Percentiles rank a stretch among this genome's conserved stretches.
Evolutionary conservation across 2,888 invertebrate genomes (phyloP).

Genomic region (Dynastes maya): DNA sequence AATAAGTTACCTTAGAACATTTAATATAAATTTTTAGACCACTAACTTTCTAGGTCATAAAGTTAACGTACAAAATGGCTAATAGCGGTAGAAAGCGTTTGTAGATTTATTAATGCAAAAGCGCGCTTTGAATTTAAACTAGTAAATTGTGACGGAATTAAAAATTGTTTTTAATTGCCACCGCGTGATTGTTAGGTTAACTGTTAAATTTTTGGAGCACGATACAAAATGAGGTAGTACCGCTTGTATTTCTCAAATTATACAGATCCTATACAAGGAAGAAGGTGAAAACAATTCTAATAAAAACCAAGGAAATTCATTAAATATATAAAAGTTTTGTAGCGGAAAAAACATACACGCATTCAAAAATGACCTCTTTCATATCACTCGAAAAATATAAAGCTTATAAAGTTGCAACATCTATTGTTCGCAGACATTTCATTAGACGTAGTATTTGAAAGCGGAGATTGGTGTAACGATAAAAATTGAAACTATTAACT

Average conservation of each 20-base stretch:
- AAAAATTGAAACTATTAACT: no score
- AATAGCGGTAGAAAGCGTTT: conserved; percentile 32
- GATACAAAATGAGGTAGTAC: background rate
- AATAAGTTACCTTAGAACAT: conserved; percentile 25
- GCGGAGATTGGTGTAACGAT: no score
- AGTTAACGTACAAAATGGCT: conserved; percentile 16
- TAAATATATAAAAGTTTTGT: conserved; percentile 27
- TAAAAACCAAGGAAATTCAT: background rate
- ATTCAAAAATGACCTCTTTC: background rate
- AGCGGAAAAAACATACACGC: conserved; percentile 3
- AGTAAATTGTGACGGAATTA: conserved; percentile 10
- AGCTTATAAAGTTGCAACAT: no score
- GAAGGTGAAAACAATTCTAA: background rate
- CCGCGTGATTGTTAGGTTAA: conserved; percentile 18
- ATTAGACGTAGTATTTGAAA: no score
- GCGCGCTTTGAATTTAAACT: background rate
- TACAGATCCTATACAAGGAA: background rate
- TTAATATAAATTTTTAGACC: conserved; percentile 26
- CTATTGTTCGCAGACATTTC: no score
- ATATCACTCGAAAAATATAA: no score
- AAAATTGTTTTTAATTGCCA: conserved; percentile 33
- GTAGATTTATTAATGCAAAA: conserved; percentile 25
- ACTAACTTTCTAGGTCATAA: conserved; percentile 36
- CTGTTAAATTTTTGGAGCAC: conserved; percentile 38
- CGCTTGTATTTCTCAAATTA: background rate